phyloP scores from a whole-genome alignment of 2,888 invertebrate genomes.

The Athalia cordata region DNA sequence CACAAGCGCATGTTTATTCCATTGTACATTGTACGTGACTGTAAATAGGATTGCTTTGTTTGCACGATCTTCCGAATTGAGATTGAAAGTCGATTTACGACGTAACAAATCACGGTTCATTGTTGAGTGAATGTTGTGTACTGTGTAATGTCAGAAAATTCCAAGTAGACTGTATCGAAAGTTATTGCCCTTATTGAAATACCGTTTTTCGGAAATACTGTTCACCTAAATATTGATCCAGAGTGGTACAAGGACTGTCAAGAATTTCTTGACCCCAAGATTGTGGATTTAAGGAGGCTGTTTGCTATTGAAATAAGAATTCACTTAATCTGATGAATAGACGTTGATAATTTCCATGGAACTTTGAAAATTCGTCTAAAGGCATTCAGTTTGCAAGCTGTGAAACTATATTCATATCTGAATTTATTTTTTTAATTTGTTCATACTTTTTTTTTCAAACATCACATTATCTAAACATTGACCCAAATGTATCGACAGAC shows the following conservation, averaged over 20 bases:
- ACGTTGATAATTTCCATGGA: too few relatives aligned
- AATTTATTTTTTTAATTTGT: conserved; percentile 1
- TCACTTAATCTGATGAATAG: neutral
- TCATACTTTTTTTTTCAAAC: conserved; percentile 6
- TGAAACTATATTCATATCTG: too few relatives aligned
- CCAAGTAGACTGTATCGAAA: neutral
- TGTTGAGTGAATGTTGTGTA: neutral
- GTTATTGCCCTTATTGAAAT: neutral
- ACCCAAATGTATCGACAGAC: conserved; percentile 15
- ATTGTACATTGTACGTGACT: too few relatives aligned
- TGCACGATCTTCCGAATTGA: neutral
- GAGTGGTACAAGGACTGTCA: neutral
- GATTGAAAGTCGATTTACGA: neutral
- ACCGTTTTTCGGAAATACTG: conserved; percentile 3
- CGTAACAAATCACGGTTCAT: neutral
- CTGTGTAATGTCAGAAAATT: neutral
- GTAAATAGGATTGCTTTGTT: neutral
- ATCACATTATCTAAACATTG: conserved; percentile 37
- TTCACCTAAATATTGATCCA: conserved; percentile 3
- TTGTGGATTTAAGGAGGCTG: neutral
- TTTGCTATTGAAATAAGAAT: conserved; percentile 14
- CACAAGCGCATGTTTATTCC: too few relatives aligned
- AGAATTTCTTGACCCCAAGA: neutral
- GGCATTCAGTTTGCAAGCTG: too few relatives aligned
- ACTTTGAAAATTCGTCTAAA: too few relatives aligned